Percentiles rank a stretch among this genome's conserved stretches.
Evolutionary conservation across 2,113 vertebrate genomes (phyloP).

Genomic region (Marcusenius ussheri): DNA sequence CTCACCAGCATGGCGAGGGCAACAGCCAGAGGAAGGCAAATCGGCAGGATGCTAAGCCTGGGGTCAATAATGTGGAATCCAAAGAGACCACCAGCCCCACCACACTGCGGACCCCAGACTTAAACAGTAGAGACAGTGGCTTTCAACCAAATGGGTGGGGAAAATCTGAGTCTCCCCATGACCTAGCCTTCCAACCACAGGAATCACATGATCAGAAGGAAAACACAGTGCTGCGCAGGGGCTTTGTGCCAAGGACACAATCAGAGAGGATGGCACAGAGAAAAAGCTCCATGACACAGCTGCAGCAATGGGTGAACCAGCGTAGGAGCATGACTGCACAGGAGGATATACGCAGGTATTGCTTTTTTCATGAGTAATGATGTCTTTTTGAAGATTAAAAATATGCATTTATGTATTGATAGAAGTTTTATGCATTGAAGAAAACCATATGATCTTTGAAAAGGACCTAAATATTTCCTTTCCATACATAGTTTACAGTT

Average conservation of each 20-base stretch:
- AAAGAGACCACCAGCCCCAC: slow-evolving; percentile 24
- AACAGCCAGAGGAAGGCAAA: slow-evolving; percentile 54
- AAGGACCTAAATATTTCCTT: not conserved
- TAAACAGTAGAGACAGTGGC: not conserved
- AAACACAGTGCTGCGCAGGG: slow-evolving; percentile 54
- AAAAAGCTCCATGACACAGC: slow-evolving; percentile 89
- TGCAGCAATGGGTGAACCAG: slow-evolving; percentile 94
- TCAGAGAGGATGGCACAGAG: slow-evolving; percentile 84
- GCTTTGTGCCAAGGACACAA: slow-evolving; percentile 64
- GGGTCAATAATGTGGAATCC: slow-evolving; percentile 44
- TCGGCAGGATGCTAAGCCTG: slow-evolving; percentile 39
- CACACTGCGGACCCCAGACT: slow-evolving; percentile 23
- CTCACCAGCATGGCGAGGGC: slow-evolving; percentile 57
- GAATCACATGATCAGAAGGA: slow-evolving; percentile 49
- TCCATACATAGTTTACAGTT: not conserved
- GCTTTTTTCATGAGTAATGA: not conserved
- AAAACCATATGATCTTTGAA: not conserved
- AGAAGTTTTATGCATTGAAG: not conserved
- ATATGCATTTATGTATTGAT: not conserved
- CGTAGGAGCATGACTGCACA: slow-evolving; percentile 59
- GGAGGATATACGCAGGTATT: slow-evolving; percentile 79
- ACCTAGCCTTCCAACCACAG: slow-evolving; percentile 42
- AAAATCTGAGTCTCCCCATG: slow-evolving; percentile 47
- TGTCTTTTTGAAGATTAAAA: not conserved
- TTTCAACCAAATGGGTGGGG: slow-evolving; percentile 72